phyloP scores from a whole-genome alignment of 1,140 invertebrate genomes.

The Gryllus bimaculatus region DNA sequence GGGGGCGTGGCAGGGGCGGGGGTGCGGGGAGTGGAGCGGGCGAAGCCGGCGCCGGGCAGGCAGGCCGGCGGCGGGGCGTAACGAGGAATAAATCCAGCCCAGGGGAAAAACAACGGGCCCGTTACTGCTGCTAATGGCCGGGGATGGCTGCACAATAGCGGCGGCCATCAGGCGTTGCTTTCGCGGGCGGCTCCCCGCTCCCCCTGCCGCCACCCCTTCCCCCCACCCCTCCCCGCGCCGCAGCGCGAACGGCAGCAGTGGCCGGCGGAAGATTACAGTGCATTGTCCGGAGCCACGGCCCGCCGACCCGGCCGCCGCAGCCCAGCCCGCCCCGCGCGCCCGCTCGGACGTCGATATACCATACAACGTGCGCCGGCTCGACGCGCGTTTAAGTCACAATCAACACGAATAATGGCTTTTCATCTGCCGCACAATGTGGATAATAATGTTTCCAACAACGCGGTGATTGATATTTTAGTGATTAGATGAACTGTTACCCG shows the following conservation, averaged over 20 bases:
- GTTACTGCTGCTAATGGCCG: conserved; percentile 2
- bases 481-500: background rate
- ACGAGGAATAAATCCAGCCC: background rate
- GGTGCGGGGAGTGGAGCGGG: background rate
- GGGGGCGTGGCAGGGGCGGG: too few species aligned
- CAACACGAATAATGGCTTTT: background rate
- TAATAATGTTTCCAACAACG: background rate
- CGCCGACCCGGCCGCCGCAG: background rate
- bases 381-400: background rate
- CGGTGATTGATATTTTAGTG: background rate
- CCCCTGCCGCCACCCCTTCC: too few species aligned
- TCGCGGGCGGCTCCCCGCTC: too few species aligned
- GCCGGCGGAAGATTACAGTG: background rate
- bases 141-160: background rate
- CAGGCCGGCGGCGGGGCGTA: background rate
- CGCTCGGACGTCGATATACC: background rate
- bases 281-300: background rate
- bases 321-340: too few species aligned
- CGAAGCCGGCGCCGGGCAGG: background rate
- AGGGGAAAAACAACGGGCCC: background rate
- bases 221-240: too few species aligned
- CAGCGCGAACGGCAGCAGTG: too few species aligned
- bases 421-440: conserved; percentile 2
- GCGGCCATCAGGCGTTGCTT: background rate
- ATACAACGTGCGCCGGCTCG: background rate